A percentile compares a stretch with the other conserved stretches of the same genome.
phyloP scores from a whole-genome alignment of 64 coral and sea anemone species.

The Actinia tenebrosa region DNA sequence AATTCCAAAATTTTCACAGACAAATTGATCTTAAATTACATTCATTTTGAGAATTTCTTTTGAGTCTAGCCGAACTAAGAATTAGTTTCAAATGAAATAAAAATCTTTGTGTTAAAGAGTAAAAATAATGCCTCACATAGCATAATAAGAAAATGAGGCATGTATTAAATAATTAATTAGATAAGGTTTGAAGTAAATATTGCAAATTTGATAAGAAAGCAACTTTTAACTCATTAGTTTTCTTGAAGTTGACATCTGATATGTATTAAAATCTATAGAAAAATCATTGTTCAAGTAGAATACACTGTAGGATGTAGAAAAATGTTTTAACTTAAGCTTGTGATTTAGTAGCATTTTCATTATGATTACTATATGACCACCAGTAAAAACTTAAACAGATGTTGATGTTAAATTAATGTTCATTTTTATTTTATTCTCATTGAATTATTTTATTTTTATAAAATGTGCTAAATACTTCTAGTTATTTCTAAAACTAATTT shows the following conservation, averaged over 20 bases:
- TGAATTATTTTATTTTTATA: too few relatives aligned
- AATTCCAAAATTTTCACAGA: not conserved
- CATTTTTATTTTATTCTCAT: too few relatives aligned
- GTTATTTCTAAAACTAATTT: too few relatives aligned
- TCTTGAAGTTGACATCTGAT: not conserved
- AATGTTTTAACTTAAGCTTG: too few relatives aligned
- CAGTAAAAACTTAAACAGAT: too few relatives aligned
- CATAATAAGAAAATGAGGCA: not conserved
- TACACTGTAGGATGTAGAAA: not conserved
- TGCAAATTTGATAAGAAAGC: slow-evolving; percentile 9
- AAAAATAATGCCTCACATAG: not conserved
- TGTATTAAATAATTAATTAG: not conserved
- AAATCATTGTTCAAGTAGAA: not conserved
- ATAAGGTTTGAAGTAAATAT: slow-evolving; percentile 3
- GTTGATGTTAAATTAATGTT: too few relatives aligned
- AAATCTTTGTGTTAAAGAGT: not conserved
- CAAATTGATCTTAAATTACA: not conserved
- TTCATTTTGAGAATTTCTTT: not conserved
- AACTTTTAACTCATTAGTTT: not conserved
- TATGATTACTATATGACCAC: too few relatives aligned
- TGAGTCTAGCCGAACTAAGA: not conserved
- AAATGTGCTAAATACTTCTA: too few relatives aligned
- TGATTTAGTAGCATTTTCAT: too few relatives aligned
- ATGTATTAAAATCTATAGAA: not conserved
- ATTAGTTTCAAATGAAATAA: not conserved